A percentile compares a stretch with the other conserved stretches of the same genome.
Evolutionary conservation across 64 coral and sea anemone species (phyloP).

Genomic region (Dendronephthya gigantea): DNA sequence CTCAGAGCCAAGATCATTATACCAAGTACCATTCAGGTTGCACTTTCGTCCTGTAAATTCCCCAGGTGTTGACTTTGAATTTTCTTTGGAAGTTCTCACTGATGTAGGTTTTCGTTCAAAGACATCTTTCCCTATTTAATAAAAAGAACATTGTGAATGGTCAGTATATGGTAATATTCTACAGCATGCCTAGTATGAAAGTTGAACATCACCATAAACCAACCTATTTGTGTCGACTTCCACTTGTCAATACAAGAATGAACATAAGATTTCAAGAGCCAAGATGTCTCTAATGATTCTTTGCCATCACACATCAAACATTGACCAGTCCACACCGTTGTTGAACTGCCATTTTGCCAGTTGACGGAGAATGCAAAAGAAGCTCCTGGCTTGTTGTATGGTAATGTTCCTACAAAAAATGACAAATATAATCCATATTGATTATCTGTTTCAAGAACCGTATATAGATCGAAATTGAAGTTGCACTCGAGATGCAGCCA

Average conservation of each 20-base stretch:
- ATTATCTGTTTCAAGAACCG: no score
- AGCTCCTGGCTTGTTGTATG: constrained; percentile 45
- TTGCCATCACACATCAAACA: constrained; percentile 69
- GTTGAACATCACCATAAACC: neutral
- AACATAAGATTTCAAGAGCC: constrained; percentile 76
- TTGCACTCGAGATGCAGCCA: no score
- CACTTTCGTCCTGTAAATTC: neutral
- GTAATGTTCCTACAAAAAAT: constrained; percentile 52
- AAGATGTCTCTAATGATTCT: constrained; percentile 70
- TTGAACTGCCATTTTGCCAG: constrained; percentile 71
- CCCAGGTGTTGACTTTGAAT: neutral
- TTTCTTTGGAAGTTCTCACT: neutral
- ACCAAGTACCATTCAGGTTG: constrained; percentile 36
- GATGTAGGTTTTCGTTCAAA: neutral
- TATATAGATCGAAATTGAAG: no score
- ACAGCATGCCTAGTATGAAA: no score
- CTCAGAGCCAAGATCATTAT: constrained; percentile 75
- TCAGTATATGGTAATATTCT: no score
- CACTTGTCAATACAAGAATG: constrained; percentile 85
- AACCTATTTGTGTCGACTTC: constrained; percentile 45
- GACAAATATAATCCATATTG: no score
- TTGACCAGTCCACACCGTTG: constrained; percentile 78
- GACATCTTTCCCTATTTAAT: neutral
- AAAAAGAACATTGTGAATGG: neutral
- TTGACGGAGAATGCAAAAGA: constrained; percentile 79